Evolutionary conservation across 2,113 vertebrate genomes (phyloP).

Genomic region (Nasalis larvatus): DNA sequence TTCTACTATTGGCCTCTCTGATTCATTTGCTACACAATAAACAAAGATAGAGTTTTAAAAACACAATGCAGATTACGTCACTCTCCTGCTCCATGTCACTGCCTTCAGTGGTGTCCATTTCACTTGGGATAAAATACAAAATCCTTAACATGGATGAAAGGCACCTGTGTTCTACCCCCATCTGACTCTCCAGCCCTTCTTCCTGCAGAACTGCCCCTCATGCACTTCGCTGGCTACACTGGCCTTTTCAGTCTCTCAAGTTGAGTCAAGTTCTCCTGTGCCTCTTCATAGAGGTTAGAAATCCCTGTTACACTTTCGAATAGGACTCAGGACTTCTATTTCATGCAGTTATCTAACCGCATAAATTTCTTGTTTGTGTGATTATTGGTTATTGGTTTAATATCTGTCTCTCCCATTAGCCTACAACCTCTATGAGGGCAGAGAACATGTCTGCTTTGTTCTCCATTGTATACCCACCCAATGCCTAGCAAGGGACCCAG

Average conservation of each 20-base stretch:
- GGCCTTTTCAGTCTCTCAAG: background rate
- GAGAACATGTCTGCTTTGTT: background rate
- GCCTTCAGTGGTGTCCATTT: background rate
- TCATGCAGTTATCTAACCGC: background rate
- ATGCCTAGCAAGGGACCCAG: background rate
- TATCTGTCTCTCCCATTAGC: background rate
- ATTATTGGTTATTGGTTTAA: background rate
- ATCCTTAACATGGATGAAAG: background rate
- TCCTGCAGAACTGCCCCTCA: background rate
- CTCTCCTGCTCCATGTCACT: background rate
- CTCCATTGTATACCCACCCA: background rate
- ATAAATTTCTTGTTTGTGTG: background rate
- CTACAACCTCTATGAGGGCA: background rate
- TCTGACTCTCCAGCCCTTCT: background rate
- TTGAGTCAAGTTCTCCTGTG: background rate
- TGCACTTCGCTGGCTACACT: background rate
- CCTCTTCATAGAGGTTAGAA: background rate
- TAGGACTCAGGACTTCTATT: background rate
- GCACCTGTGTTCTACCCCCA: too few species aligned
- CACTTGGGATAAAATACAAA: background rate
- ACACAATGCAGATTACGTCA: background rate
- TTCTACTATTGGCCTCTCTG: background rate
- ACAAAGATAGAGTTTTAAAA: background rate
- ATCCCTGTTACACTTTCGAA: background rate
- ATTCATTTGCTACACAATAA: background rate